phyloP scores from a whole-genome alignment of 2,113 vertebrate genomes.

The Cololabis saira region DNA sequence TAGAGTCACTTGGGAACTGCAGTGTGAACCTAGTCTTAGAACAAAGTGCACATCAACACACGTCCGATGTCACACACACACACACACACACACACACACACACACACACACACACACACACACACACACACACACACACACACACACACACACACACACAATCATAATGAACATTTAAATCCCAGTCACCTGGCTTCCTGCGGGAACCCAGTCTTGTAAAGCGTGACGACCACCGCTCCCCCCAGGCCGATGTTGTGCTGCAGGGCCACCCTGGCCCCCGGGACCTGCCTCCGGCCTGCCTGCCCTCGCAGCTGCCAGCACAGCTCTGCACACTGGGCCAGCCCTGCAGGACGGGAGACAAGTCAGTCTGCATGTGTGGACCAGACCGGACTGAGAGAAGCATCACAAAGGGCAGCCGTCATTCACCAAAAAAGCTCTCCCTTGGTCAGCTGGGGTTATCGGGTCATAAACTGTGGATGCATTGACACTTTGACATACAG shows the following conservation, averaged over 20 bases:
- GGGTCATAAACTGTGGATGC: background rate
- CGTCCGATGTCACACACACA: too few relatives aligned
- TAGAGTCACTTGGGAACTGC: too few relatives aligned
- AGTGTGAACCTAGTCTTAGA: too few relatives aligned
- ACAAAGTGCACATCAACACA: too few relatives aligned
- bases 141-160: background rate
- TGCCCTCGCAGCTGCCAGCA: constrained; percentile 96
- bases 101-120: background rate
- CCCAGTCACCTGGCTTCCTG: constrained; percentile 78
- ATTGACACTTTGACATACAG: background rate
- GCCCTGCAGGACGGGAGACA: constrained; percentile 78
- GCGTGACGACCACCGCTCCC: constrained; percentile 88
- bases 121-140: too few relatives aligned
- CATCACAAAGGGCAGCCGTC: too few relatives aligned
- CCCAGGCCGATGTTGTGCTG: constrained; percentile 95
- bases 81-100: background rate
- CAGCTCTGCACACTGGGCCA: constrained; percentile 96
- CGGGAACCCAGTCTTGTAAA: constrained; percentile 92
- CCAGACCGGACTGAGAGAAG: background rate
- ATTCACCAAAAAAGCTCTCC: background rate
- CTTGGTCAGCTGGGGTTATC: too few relatives aligned
- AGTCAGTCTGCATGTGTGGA: background rate
- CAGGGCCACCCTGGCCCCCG: constrained; percentile 89
- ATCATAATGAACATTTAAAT: background rate
- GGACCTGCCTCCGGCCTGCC: constrained; percentile 89